Percentiles rank a stretch among this genome's conserved stretches.
Conservation (phyloP, 92 coral and sea anemone genomes). For the Muricea muricata region DNA sequence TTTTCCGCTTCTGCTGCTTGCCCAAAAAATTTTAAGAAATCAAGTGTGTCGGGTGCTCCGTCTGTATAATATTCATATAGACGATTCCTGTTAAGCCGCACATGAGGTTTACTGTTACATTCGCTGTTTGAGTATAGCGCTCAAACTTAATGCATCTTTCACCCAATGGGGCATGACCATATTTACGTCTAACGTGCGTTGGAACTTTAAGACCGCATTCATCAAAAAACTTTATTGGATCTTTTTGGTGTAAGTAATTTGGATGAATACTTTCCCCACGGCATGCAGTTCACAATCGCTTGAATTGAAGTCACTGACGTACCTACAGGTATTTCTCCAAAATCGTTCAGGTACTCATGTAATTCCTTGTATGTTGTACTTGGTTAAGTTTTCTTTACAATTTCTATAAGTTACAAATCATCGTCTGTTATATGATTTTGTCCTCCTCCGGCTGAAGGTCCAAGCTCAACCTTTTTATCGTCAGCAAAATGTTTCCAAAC, state of each 20-base stretch:
- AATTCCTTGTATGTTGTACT: constrained; percentile 40
- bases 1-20: background rate
- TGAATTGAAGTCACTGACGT: constrained; percentile 37
- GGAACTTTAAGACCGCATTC: constrained; percentile 61
- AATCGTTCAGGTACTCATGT: constrained; percentile 25
- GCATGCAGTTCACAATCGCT: constrained; percentile 33
- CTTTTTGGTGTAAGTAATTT: constrained; percentile 51
- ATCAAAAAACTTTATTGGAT: constrained; percentile 61
- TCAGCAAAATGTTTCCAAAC: constrained; percentile 11
- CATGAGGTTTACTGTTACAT: constrained; percentile 61
- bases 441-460: constrained; percentile 37
- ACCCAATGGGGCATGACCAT: constrained; percentile 57
- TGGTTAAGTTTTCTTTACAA: constrained; percentile 14
- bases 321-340: constrained; percentile 56
- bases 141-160: constrained; percentile 60
- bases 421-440: constrained; percentile 57
- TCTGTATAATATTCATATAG: background rate
- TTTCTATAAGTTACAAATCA: constrained; percentile 53
- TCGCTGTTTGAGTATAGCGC: constrained; percentile 52
- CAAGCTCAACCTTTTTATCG: background rate
- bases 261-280: constrained; percentile 46
- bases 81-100: constrained; percentile 43
- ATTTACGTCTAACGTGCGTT: constrained; percentile 35
- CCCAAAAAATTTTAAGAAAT: background rate
- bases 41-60: background rate